These are phyloP conservation scores for Cylas formicarius DNA, from an alignment of 1,140 invertebrate genomes.

Conservation along the genomic window DNA sequence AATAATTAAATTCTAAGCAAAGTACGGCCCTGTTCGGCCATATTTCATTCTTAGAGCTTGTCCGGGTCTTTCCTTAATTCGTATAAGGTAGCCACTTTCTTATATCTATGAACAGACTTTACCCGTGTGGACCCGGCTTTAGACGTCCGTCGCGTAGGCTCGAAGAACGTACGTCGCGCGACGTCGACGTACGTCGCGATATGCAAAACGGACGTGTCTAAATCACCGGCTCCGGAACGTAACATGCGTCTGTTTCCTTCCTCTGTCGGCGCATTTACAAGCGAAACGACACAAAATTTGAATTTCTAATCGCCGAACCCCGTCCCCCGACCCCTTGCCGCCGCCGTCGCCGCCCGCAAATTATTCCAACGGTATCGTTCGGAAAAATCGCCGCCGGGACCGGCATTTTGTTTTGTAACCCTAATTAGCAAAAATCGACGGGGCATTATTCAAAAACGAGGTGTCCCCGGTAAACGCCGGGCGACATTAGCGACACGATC, in stretches of 20 bases:
- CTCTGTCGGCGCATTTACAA: constrained; percentile 34
- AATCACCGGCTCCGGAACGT: constrained; percentile 32
- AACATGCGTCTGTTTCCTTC: constrained; percentile 37
- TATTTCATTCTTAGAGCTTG: too few relatives aligned
- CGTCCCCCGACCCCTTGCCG: constrained; percentile 14
- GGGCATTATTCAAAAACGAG: constrained; percentile 21
- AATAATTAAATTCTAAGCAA: too few relatives aligned
- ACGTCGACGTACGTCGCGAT: too few relatives aligned
- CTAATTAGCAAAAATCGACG: constrained; percentile 28
- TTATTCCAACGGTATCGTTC: constrained; percentile 19
- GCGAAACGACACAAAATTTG: constrained; percentile 35
- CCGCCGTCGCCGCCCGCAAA: constrained; percentile 19
- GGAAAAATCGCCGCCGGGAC: constrained; percentile 21
- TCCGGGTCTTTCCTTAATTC: too few relatives aligned
- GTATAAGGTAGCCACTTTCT: too few relatives aligned
- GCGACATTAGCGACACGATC: constrained; percentile 24
- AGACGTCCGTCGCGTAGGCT: too few relatives aligned
- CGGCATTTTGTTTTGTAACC: constrained; percentile 29
- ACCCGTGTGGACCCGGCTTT: too few relatives aligned
- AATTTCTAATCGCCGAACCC: constrained; percentile 31
- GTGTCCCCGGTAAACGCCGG: constrained; percentile 21
- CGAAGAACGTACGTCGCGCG: too few relatives aligned
- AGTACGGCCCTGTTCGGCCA: too few relatives aligned
- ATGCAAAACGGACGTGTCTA: constrained; percentile 25
- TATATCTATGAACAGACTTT: too few relatives aligned